Base-by-base conservation (phyloP, 2,797 vertebrate species). In the Peromyscus aztecus region DNA sequence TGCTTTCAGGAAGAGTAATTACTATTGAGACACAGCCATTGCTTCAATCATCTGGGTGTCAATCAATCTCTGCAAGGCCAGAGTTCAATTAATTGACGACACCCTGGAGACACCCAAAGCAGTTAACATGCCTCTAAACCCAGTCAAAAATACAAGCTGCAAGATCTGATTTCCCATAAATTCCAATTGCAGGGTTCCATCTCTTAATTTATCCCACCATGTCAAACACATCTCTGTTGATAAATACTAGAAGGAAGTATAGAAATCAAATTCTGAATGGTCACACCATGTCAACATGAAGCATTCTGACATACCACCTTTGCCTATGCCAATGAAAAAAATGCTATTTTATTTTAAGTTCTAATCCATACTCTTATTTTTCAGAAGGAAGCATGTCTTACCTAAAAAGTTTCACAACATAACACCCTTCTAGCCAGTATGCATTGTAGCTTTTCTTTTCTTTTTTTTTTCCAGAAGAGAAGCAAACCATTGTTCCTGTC, bases 61-160 rank as follows among this genome's bases (percentile, higher is more conserved):
- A 98, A 98, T 99, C 98, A 98, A 97, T 94, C 97, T 98, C 96
- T 96, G 95, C 92, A 97, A 98, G 98, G 98, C 96, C 98, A 98
- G 97, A 98, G 98, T 98, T 99, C 98, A 98, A 98, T 99, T 98
- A 99, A 99, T 98, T 98, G 98, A 99, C 98, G 98, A 98, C 98
- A 98, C 98, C 97, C 98, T 97, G 88, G 98, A 98, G 98, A 97
- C 97, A 98, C 96, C 94, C 97, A 97, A 97, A 98, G 98, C 98
- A 98, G 98, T 99, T 98, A 99, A 98, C 98, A 98, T 98, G 98
- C 98, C 98, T 98, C 98, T 98, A 98, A 98, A 98, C 88, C 96
- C 95, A 40, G 94, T 98, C 97, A 94, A 98, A 98, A 98, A 98
- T 98, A 98, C 96, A 98, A 98, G 97, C 96, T 98, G 82, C 37